Conservation (phyloP, 92 coral and sea anemone genomes). For the Paragorgia papillata region DNA sequence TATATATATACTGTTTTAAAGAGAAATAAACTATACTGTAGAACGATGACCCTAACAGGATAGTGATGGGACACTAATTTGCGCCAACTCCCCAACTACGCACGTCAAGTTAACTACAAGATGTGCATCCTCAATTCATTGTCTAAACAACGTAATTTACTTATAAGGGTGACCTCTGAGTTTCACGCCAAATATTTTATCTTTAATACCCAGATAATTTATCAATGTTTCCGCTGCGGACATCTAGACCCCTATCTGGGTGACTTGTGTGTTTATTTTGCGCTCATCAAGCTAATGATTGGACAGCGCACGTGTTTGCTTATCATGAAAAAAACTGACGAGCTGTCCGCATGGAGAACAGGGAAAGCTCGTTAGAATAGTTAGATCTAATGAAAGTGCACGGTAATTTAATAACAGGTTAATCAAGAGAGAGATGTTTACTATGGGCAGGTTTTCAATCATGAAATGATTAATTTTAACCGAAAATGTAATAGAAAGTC, state of each 20-base stretch:
- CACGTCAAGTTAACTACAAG: too few species aligned
- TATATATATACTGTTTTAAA: too few species aligned
- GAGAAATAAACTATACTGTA: too few species aligned
- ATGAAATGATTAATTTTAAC: not conserved
- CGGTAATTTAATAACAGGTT: not conserved
- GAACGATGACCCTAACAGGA: too few species aligned
- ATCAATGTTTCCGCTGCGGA: not conserved
- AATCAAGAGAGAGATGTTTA: not conserved
- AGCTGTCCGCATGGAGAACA: not conserved
- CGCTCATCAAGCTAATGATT: not conserved
- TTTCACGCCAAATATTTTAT: conserved; percentile 29
- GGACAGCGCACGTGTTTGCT: not conserved
- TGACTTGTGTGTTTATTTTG: conserved; percentile 23
- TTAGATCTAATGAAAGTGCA: not conserved
- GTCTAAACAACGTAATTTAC: too few species aligned
- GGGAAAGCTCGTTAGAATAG: not conserved
- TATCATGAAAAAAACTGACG: not conserved
- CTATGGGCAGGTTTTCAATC: not conserved
- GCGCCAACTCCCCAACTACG: too few species aligned
- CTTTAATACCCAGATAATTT: conserved; percentile 26
- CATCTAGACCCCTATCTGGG: conserved; percentile 15
- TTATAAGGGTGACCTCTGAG: not conserved
- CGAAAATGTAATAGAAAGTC: too few species aligned
- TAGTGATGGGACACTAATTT: too few species aligned
- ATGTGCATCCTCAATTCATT: too few species aligned